Evolutionary conservation across 2,797 vertebrate species (phyloP), one percentile per base, ranked within the genome.

Genomic region (Hybognathus amarus): DNA sequence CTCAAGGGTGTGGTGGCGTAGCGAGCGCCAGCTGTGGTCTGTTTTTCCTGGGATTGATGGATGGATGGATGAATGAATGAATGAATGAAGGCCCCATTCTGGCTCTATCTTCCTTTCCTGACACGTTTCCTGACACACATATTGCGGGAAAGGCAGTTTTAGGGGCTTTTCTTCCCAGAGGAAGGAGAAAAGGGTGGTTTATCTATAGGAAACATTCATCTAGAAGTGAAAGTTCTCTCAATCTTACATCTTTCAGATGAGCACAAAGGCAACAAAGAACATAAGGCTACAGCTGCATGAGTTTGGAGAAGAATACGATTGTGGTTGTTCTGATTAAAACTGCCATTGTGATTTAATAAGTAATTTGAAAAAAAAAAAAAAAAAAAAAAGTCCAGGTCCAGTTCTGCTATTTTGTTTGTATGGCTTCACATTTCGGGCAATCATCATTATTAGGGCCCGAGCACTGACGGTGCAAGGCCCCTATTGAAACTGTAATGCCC

Each of bases 11-110:
- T 94, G 93, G 92, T 77, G 87, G 89, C 91, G 90, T 88, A 90
- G 71, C 75, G 91, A 89, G 91, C 90, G 89, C 89, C 93, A 95
- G 94, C 93, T 95, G 94, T 87, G 92, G 92, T 92, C 90, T 94
- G 93, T 93, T 94, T 90, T 91, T 91, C 85, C 91, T 92, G 83
- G 90, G 90, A 93, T 87, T 76, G 80, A 87, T 87, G 87, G 83
- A 12, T 42, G 45, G 4, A 45, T 47, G 45, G 5, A 47, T 47
- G 13, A 47, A 45, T 45, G 42, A 45, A 45, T 45, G 42, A 42
- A 45, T 12, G 42, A 47, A 47, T 47, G 45, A 47, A 82, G 18
- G 2, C 83, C 56, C 56, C 52, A 76, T 80, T 64, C 83, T 82
- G 59, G 27, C 78, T 76, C 63, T 66, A 77, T 71, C 69, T 85